A percentile compares a stretch with the other conserved stretches of the same genome.
Evolutionary conservation across 2,888 invertebrate species (phyloP).

Genomic region (Eugnorisma glareosa): DNA sequence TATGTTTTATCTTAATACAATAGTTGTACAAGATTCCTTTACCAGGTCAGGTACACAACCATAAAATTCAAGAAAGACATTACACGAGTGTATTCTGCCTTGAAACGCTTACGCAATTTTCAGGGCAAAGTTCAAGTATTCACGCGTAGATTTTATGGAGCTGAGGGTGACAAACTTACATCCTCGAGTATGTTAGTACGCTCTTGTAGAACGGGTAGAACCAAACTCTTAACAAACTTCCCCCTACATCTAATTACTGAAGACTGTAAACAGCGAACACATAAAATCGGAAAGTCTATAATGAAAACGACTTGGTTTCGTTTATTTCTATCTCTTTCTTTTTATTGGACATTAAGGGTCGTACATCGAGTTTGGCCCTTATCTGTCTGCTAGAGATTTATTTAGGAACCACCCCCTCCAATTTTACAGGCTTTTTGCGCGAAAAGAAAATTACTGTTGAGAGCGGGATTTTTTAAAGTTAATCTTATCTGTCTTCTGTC

Average conservation of each 20-base stretch:
- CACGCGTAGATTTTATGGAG: neutral
- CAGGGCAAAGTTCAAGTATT: neutral
- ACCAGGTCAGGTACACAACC: neutral
- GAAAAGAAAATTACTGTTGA: constrained; percentile 66
- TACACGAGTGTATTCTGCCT: neutral
- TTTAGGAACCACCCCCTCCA: constrained; percentile 69
- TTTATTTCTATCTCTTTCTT: constrained; percentile 73
- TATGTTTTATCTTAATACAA: neutral
- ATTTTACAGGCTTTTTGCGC: constrained; percentile 62
- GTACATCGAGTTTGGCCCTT: constrained; percentile 74
- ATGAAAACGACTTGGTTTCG: constrained; percentile 68
- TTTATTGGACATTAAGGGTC: constrained; percentile 78
- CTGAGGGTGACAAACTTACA: constrained; percentile 7
- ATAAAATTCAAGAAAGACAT: neutral
- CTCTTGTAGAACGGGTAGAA: neutral
- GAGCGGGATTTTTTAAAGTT: constrained; percentile 61
- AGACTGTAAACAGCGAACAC: constrained; percentile 51
- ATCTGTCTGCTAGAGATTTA: constrained; percentile 80
- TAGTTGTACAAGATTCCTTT: neutral
- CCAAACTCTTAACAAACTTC: constrained; percentile 22
- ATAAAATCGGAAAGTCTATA: constrained; percentile 62
- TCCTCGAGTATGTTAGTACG: neutral
- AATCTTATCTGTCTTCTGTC: constrained; percentile 62
- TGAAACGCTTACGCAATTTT: neutral
- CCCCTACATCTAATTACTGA: constrained; percentile 46